A percentile compares a stretch with the other conserved stretches of the same genome.
These are phyloP conservation scores for Enteromius mattozi DNA, from an alignment of 2,797 vertebrate species.

Conservation along the genomic window DNA sequence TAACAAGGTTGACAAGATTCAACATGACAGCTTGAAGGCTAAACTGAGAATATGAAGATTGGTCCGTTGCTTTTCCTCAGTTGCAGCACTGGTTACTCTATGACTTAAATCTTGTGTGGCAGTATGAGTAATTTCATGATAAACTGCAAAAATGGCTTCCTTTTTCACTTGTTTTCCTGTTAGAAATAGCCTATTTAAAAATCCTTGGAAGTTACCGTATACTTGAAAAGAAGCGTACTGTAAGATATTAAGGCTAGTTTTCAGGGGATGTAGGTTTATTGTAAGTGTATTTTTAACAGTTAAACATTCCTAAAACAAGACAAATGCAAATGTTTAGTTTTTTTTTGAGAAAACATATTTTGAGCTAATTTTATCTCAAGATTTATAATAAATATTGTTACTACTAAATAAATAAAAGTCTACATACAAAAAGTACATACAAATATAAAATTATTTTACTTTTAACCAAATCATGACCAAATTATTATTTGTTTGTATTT, in stretches of 20 bases:
- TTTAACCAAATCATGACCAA: background rate
- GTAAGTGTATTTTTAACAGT: too few relatives aligned
- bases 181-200: background rate
- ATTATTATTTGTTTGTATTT: background rate
- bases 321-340: too few relatives aligned
- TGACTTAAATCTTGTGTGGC: background rate
- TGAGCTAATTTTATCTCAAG: background rate
- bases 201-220: background rate
- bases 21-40: background rate
- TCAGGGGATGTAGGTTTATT: background rate
- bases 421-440: background rate
- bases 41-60: background rate
- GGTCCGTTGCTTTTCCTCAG: background rate
- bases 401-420: background rate
- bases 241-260: background rate
- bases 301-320: too few relatives aligned
- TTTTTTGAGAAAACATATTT: too few relatives aligned
- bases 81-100: background rate
- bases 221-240: background rate
- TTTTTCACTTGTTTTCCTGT: background rate
- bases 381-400: background rate
- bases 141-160: background rate
- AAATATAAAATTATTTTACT: background rate
- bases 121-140: background rate
- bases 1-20: background rate